Evolutionary conservation across 2,113 vertebrate species (phyloP).

Genomic region (Misgurnus mizolepis): DNA sequence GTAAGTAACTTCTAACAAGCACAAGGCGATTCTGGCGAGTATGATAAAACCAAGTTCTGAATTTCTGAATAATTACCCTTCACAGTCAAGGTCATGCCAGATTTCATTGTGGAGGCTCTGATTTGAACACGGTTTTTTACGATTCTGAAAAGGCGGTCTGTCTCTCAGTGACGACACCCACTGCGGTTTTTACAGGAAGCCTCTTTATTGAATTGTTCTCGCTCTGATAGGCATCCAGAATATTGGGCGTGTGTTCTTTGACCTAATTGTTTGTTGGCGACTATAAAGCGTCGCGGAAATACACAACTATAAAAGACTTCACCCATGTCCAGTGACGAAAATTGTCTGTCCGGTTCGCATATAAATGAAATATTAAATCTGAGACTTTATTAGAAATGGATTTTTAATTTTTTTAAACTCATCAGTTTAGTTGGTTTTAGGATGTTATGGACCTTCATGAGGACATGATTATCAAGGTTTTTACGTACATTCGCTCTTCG

Average conservation of each 20-base stretch:
- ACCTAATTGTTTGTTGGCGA: conserved; percentile 70
- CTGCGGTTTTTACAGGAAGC: conserved; percentile 67
- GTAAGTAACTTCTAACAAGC: not conserved
- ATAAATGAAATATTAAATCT: conserved; percentile 47
- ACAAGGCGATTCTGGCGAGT: not conserved
- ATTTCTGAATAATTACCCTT: conserved; percentile 30
- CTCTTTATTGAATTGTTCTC: conserved; percentile 68
- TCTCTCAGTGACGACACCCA: conserved; percentile 51
- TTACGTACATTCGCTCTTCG: no score
- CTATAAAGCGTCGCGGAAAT: conserved; percentile 69
- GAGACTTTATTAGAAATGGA: conserved; percentile 40
- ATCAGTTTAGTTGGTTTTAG: not conserved
- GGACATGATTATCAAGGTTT: not conserved
- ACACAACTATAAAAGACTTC: conserved; percentile 68
- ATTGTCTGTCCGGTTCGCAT: conserved; percentile 30
- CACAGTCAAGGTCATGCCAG: conserved; percentile 60
- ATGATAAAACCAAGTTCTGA: not conserved
- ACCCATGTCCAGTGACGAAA: conserved; percentile 50
- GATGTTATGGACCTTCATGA: not conserved
- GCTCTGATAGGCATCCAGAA: conserved; percentile 63
- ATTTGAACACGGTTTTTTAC: conserved; percentile 61
- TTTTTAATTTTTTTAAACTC: conserved; percentile 4
- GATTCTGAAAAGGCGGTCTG: conserved; percentile 58
- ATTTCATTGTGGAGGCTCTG: conserved; percentile 42
- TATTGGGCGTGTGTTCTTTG: conserved; percentile 69